These are phyloP conservation scores for Anguilla pacifica DNA, from an alignment of 2,797 vertebrate genomes.

Conservation along the genomic window DNA sequence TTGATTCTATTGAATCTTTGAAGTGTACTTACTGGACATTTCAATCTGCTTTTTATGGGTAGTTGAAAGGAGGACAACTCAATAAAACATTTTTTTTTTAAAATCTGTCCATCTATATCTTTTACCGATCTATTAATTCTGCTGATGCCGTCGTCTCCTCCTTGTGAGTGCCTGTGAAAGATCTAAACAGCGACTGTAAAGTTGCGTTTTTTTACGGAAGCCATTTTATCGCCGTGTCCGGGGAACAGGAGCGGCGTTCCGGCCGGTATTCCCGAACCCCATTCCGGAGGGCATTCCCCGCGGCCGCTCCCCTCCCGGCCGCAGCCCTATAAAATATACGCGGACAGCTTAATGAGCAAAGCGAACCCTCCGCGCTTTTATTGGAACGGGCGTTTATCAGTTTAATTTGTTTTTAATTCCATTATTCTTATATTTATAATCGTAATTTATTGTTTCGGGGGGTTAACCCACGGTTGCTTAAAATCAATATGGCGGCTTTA, in stretches of 20 bases:
- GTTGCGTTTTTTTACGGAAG: not conserved
- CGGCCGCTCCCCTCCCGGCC: constrained; percentile 26
- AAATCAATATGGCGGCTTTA: constrained; percentile 52
- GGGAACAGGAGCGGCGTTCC: not conserved
- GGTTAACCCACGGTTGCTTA: constrained; percentile 43
- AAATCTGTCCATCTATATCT: not conserved
- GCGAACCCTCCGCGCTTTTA: constrained; percentile 44
- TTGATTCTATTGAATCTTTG: not conserved
- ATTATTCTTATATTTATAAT: constrained; percentile 54
- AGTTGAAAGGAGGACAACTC: no score
- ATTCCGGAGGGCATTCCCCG: not conserved
- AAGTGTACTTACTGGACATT: not conserved
- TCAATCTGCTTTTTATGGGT: not conserved
- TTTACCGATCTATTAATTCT: not conserved
- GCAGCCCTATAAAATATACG: constrained; percentile 47
- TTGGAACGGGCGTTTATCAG: constrained; percentile 50
- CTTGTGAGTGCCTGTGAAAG: not conserved
- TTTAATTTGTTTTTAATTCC: constrained; percentile 57
- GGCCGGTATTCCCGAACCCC: not conserved
- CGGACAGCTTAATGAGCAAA: constrained; percentile 52
- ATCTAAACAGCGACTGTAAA: not conserved
- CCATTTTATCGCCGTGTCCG: not conserved
- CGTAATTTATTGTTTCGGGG: constrained; percentile 46
- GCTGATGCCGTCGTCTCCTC: not conserved
- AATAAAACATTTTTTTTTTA: not conserved